Base-by-base conservation (phyloP, 1,140 invertebrate species). In the Cydia fagiglandana region DNA sequence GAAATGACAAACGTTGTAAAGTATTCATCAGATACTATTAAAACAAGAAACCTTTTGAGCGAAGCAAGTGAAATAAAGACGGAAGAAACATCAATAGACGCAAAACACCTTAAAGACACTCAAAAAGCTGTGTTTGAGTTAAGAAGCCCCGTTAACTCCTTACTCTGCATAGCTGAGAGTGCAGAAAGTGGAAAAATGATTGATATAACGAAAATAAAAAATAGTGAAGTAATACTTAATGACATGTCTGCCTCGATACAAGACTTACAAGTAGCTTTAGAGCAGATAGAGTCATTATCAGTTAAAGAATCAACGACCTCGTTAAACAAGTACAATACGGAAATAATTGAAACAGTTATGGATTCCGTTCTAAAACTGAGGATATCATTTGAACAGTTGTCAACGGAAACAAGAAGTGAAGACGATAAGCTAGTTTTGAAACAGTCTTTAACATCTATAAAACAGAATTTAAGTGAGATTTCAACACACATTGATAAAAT, bases 231-330 rank as follows among this genome's bases (percentile, higher is more conserved):
- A 20, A 88, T 93, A 77, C 80, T 93, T 2, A 84, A 86, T 78
- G 92, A 94, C 82, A 94, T 94, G 82, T 91, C 93, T 41, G 91
- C 88, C 20, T 93, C 94, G 10, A 89, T 94, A 47, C 93, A 94
- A 83, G 93, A 94, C 83, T 87, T 94, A 66, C 93, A 93, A 88
- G 85, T 78, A 56, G 88, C 91, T 76, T 84, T 94, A 75, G 91
- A 93, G 78, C 93, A 93, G 78, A 88, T 94, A 10, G 91, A 93
- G 78, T 79, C 78, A 64, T 78, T 88, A 74, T 88, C 88, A 73
- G 78, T 91, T 30, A 82, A 86, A 76, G 89, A 90, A 84, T 81
- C 89, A 56, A 85, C 80, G 34, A 81, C 82, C 20, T 76, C 83
- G 20, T 74, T 91, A 34, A 74, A 81, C 12, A 90, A 88, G 73